Evolutionary conservation across 2,888 invertebrate genomes (phyloP), one percentile per base, ranked within the genome.

Genomic region (Hedychridium roseum): DNA sequence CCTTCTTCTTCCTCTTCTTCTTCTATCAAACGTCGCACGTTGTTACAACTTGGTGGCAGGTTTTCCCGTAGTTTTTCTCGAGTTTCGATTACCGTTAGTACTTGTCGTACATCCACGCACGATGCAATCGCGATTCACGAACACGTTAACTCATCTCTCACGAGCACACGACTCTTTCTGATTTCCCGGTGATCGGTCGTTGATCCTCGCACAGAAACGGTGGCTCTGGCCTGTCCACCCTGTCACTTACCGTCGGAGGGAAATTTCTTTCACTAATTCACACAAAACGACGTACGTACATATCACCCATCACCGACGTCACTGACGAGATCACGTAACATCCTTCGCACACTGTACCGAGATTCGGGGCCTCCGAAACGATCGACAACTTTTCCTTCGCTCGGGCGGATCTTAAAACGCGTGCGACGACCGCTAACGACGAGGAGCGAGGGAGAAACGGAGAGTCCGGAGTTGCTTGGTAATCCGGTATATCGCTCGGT

Each of bases 391-490:
- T 30, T 23, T 27, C 47, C n/a, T 30, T n/a, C 48, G 47, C 21
- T 31, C 37, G 37, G 18, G 47, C 32, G 11, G 27, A 15, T 26
- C 34, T 18, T 31, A 31, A n/a, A 16, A 14, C 30, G 82, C 80
- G 82, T 80, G 82, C 81, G 81, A 81, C 81, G 79, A 81, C 77
- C 78, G 82, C 81, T n/a, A 80, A 82, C 82, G 80, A 82, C 82
- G 81, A 82, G 82, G 81, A 82, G n/a, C 82, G 23, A 30, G 34
- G 35, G 27, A 20, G 43, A n/a, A n/a, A 27, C 20, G 32, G 30
- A 11, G 31, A 37, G 26, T 7, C 15, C 45, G 45, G 17, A 18
- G 31, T 15, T 15, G 31, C 14, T 3, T 17, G 20, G 17, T 32
- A 30, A 11, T n/a, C n/a, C n/a, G n/a, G n/a, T n/a, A n/a, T n/a